These are phyloP conservation scores for Hafferia zeledoni DNA, from an alignment of 2,797 vertebrate species.

Conservation along the genomic window DNA sequence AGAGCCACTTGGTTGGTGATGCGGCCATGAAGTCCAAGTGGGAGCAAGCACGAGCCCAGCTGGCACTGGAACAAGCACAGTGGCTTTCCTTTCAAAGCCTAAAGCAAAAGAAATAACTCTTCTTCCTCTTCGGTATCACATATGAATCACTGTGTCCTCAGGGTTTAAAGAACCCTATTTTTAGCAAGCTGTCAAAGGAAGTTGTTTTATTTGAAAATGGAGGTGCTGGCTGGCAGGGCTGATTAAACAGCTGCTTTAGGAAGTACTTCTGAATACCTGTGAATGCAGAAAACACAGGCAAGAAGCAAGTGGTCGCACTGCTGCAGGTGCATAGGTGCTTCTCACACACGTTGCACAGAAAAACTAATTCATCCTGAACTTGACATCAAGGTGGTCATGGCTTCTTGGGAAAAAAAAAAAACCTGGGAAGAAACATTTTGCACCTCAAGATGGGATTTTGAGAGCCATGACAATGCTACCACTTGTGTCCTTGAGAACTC, in stretches of 20 bases:
- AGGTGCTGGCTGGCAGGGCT: background rate
- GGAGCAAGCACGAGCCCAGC: background rate
- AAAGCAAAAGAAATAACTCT: background rate
- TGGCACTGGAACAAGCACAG: background rate
- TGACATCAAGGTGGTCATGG: background rate
- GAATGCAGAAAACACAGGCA: rapidly evolving
- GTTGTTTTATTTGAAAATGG: background rate
- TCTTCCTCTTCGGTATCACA: background rate
- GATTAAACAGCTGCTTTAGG: background rate
- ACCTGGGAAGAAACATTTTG: background rate
- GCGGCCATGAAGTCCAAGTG: rapidly evolving
- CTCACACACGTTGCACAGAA: rapidly evolving
- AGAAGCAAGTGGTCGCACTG: background rate
- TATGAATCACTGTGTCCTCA: background rate
- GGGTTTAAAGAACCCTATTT: constrained; percentile 27
- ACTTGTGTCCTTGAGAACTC: background rate
- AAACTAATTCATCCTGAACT: background rate
- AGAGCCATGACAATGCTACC: rapidly evolving
- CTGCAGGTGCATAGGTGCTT: rapidly evolving
- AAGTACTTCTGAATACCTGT: background rate
- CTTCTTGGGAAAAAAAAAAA: background rate
- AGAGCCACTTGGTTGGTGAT: background rate
- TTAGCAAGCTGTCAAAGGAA: constrained; percentile 35
- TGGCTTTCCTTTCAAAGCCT: background rate
- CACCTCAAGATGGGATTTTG: background rate